phyloP scores from a whole-genome alignment of 2,888 invertebrate genomes.

The Dioctria linearis region DNA sequence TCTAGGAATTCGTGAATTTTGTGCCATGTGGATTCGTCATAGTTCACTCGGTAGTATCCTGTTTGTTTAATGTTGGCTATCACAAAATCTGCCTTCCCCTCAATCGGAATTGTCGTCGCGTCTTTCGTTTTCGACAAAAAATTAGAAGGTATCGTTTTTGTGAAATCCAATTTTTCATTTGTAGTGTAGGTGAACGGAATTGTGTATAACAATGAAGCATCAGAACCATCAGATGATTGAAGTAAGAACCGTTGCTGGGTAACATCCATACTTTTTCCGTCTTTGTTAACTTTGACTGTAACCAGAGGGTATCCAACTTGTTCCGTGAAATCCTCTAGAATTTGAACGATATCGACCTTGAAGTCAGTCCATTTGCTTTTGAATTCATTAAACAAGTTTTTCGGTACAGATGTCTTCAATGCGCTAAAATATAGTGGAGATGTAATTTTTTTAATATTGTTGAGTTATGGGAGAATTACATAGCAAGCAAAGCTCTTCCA shows the following conservation, averaged over 20 bases:
- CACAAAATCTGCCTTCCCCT: constrained; percentile 65
- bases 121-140: constrained; percentile 18
- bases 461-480: too few species aligned
- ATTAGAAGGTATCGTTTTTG: constrained; percentile 62
- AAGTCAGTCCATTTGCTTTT: constrained; percentile 65
- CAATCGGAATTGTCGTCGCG: neutral
- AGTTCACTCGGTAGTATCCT: constrained; percentile 78
- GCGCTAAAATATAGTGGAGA: constrained; percentile 60
- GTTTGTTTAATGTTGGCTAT: constrained; percentile 69
- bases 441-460: too few species aligned
- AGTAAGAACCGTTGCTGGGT: constrained; percentile 64
- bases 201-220: constrained; percentile 63
- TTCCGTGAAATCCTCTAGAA: constrained; percentile 76
- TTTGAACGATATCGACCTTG: constrained; percentile 64
- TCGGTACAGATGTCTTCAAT: constrained; percentile 70
- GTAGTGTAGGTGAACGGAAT: constrained; percentile 69
- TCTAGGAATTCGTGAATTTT: constrained; percentile 75
- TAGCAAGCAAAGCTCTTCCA: too few species aligned
- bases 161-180: constrained; percentile 63
- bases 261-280: constrained; percentile 57
- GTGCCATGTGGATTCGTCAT: constrained; percentile 78
- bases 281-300: constrained; percentile 67
- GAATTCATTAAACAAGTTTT: constrained; percentile 72
- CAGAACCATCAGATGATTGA: constrained; percentile 60
- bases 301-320: constrained; percentile 79